phyloP scores from a whole-genome alignment of 2,113 vertebrate genomes.

The Clinocottus analis region DNA sequence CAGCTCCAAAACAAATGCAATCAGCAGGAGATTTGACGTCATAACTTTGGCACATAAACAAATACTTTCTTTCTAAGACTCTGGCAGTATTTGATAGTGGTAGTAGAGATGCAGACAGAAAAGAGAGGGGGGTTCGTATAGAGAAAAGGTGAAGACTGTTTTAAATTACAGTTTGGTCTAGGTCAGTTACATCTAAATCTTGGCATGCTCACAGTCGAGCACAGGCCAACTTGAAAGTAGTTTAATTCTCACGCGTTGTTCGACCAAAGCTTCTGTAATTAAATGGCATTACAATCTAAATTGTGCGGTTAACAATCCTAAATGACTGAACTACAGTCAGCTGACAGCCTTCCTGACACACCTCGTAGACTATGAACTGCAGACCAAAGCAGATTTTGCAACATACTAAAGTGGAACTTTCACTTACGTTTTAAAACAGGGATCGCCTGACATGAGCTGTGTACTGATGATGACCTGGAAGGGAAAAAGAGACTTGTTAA shows the following conservation, averaged over 20 bases:
- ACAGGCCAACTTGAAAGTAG: background rate
- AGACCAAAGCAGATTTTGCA: background rate
- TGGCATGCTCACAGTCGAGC: background rate
- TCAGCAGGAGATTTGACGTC: background rate
- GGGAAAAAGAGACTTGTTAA: background rate
- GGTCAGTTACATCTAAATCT: constrained; percentile 4
- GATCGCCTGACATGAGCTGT: constrained; percentile 97
- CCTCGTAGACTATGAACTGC: background rate
- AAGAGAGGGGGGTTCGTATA: background rate
- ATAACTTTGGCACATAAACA: background rate
- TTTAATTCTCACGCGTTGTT: background rate
- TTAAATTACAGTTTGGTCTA: background rate
- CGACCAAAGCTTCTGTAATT: background rate
- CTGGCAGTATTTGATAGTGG: background rate
- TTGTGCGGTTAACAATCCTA: background rate
- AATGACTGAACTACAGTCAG: background rate
- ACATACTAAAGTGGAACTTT: background rate
- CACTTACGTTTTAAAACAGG: constrained; percentile 99
- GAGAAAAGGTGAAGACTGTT: background rate
- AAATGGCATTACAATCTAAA: background rate
- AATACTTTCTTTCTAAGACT: background rate
- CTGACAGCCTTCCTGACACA: background rate
- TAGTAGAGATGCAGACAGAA: background rate
- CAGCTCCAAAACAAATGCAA: constrained; percentile 5
- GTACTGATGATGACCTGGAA: constrained; percentile 93